These are phyloP conservation scores for Microtus oregoni DNA, from an alignment of 2,113 vertebrate genomes.

Conservation along the genomic window DNA sequence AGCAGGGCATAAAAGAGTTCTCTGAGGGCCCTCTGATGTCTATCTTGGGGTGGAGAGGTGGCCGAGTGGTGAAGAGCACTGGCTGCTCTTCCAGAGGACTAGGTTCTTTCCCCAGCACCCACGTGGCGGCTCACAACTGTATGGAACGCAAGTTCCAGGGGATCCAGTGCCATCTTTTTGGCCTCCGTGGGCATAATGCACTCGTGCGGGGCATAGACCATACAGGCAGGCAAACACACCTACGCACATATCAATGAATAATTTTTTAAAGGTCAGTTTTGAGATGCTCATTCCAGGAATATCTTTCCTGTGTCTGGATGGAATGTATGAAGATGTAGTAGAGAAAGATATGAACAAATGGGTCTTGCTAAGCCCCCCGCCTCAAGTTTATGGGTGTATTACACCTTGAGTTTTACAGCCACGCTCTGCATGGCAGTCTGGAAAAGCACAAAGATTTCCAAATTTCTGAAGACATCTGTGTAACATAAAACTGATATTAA, in stretches of 20 bases:
- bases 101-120: neutral
- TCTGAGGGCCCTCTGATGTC: neutral
- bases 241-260: neutral
- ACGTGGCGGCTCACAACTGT: neutral
- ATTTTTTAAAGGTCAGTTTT: neutral
- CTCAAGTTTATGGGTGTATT: neutral
- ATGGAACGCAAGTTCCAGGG: neutral
- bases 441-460: neutral
- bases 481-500: neutral
- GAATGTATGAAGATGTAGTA: neutral
- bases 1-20: neutral
- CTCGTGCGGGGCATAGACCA: neutral
- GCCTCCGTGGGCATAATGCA: neutral
- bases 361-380: neutral
- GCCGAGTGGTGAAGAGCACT: neutral
- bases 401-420: neutral
- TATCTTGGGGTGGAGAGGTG: neutral
- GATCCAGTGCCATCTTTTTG: too few relatives aligned
- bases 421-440: neutral
- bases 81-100: neutral
- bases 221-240: neutral
- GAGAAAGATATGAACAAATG: neutral
- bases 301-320: neutral
- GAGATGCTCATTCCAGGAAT: neutral
- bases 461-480: neutral